phyloP scores from a whole-genome alignment of 2,113 vertebrate species.

The Dunckerocampus dactyliophorus region DNA sequence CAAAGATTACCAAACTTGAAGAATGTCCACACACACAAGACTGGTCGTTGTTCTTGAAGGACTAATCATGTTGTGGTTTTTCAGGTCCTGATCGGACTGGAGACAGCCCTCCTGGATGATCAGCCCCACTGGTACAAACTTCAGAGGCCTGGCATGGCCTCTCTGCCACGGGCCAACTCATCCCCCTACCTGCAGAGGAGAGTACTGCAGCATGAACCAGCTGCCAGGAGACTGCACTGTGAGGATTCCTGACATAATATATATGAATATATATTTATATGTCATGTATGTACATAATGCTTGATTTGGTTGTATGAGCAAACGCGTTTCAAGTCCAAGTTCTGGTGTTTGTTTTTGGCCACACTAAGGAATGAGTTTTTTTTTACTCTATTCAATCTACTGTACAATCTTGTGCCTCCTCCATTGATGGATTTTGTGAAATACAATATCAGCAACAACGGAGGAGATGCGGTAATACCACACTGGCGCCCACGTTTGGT shows the following conservation, averaged over 20 bases:
- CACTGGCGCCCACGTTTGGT: too few species aligned
- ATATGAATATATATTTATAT: too few species aligned
- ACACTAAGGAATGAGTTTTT: not conserved
- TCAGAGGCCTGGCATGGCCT: constrained; percentile 87
- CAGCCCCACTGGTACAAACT: constrained; percentile 98
- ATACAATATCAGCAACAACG: too few species aligned
- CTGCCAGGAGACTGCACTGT: constrained; percentile 84
- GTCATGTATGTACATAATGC: not conserved
- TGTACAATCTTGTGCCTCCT: too few species aligned
- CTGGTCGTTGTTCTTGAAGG: not conserved
- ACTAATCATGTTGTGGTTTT: not conserved
- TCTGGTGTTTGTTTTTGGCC: not conserved
- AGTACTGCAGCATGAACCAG: constrained; percentile 78
- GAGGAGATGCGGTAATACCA: too few species aligned
- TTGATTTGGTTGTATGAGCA: too few species aligned
- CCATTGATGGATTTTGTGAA: too few species aligned
- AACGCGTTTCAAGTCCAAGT: too few species aligned
- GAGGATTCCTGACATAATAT: too few species aligned
- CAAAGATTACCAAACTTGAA: too few species aligned
- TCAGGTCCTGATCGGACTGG: constrained; percentile 92
- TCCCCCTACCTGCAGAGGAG: constrained; percentile 87
- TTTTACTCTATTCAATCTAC: not conserved
- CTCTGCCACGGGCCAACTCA: constrained; percentile 83
- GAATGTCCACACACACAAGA: not conserved
- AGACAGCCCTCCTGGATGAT: constrained; percentile 91